Conservation (phyloP, 2,888 invertebrate species). For the Agonopterix heracliana region DNA sequence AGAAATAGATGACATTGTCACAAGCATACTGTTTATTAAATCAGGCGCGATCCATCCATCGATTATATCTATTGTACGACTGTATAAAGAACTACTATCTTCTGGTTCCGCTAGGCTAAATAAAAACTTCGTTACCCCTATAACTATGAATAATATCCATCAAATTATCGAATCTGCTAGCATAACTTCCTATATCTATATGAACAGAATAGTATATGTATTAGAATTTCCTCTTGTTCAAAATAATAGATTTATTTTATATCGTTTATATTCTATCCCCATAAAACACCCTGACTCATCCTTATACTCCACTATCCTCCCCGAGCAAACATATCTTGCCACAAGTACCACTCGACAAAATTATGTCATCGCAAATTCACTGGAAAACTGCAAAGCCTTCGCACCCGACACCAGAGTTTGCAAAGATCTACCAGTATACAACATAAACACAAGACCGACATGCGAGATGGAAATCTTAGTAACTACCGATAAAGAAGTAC, state of each 20-base stretch:
- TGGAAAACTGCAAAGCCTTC: too few relatives aligned
- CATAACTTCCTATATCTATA: constrained; percentile 7
- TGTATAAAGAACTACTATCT: constrained; percentile 9
- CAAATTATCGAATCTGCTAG: constrained; percentile 3
- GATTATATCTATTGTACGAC: constrained; percentile 15
- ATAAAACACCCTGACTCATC: too few relatives aligned
- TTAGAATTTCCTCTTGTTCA: background rate
- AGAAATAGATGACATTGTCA: constrained; percentile 18
- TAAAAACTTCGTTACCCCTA: background rate
- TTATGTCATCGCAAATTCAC: too few relatives aligned
- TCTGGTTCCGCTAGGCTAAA: constrained; percentile 6
- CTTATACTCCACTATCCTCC: too few relatives aligned
- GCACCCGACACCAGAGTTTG: too few relatives aligned
- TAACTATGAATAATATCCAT: background rate
- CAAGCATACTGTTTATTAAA: constrained; percentile 23
- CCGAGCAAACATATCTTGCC: too few relatives aligned
- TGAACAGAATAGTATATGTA: constrained; percentile 4
- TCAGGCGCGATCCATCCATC: constrained; percentile 21
- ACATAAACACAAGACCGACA: too few relatives aligned
- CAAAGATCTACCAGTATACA: too few relatives aligned
- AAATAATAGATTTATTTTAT: constrained; percentile 3
- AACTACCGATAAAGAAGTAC: too few relatives aligned
- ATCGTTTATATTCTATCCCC: constrained; percentile 8
- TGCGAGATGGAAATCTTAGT: too few relatives aligned
- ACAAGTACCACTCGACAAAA: too few relatives aligned